Evolutionary conservation across 2,797 vertebrate genomes (phyloP).

Genomic region (Glyptemys insculpta): DNA sequence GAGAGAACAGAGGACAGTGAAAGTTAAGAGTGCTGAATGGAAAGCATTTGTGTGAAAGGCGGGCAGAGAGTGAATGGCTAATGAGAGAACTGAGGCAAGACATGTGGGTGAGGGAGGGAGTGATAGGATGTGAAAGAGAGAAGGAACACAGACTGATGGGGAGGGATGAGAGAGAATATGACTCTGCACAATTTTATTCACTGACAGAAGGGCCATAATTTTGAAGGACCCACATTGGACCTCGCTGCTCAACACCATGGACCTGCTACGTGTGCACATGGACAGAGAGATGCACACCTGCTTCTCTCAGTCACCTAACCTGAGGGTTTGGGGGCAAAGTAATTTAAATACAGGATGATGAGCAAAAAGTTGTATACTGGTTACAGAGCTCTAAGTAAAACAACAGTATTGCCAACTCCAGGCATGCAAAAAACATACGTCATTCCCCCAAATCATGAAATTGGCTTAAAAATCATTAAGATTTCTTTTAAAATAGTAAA

Average conservation of each 20-base stretch:
- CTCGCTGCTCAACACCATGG: not conserved
- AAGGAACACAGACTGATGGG: not conserved
- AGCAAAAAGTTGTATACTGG: not conserved
- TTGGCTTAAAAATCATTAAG: not conserved
- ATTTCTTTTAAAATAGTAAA: conserved; percentile 6
- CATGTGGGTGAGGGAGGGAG: not conserved
- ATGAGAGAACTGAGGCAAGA: not conserved
- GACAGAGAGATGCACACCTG: not conserved
- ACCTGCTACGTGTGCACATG: not conserved
- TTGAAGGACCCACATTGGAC: not conserved
- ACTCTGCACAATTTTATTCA: not conserved
- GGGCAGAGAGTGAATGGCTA: not conserved
- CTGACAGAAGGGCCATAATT: not conserved
- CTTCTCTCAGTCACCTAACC: not conserved
- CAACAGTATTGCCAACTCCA: not conserved
- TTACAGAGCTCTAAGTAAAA: not conserved
- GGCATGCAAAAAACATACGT: not conserved
- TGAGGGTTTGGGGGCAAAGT: not conserved
- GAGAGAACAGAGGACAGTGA: not conserved
- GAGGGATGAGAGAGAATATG: not conserved
- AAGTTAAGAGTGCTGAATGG: not conserved
- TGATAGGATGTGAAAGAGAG: not conserved
- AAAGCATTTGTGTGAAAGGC: not conserved
- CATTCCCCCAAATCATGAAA: not conserved
- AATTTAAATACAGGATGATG: not conserved